phyloP scores from a whole-genome alignment of 2,888 invertebrate genomes.

The Hydrotaea diabolus region DNA sequence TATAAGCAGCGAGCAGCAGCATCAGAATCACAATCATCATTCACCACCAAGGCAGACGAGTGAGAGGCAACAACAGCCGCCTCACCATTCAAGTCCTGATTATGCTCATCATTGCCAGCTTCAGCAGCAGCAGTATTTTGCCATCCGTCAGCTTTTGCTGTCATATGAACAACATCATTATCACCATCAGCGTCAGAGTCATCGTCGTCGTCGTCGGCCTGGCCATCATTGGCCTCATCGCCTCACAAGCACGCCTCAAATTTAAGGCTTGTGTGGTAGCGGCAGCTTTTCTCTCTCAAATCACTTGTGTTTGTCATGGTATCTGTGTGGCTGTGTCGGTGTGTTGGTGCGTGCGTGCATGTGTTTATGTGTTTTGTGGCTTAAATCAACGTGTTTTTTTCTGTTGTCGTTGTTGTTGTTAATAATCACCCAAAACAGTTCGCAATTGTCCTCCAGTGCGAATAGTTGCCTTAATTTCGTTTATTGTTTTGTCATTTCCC shows the following conservation, averaged over 20 bases:
- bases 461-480: conserved; percentile 30
- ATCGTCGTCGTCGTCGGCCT: too few species aligned
- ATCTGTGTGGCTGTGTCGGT: neutral
- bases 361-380: conserved; percentile 32
- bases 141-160: conserved; percentile 43
- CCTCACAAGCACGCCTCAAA: conserved; percentile 1
- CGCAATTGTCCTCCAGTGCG: conserved; percentile 2
- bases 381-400: conserved; percentile 38
- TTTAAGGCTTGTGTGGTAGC: too few species aligned
- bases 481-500: conserved; percentile 42
- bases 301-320: too few species aligned
- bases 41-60: neutral
- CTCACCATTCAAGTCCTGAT: neutral
- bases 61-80: neutral
- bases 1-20: neutral
- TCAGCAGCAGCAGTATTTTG: neutral
- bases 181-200: neutral
- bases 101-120: conserved; percentile 2
- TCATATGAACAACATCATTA: conserved; percentile 28
- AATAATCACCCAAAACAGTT: conserved; percentile 27
- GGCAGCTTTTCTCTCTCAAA: conserved; percentile 1
- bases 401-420: conserved; percentile 11
- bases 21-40: conserved; percentile 6
- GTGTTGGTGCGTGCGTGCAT: neutral
- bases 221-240: conserved; percentile 18